Evolutionary conservation across 2,888 invertebrate species (phyloP), one percentile per base, ranked within the genome.

Genomic region (Malachius bipustulatus): DNA sequence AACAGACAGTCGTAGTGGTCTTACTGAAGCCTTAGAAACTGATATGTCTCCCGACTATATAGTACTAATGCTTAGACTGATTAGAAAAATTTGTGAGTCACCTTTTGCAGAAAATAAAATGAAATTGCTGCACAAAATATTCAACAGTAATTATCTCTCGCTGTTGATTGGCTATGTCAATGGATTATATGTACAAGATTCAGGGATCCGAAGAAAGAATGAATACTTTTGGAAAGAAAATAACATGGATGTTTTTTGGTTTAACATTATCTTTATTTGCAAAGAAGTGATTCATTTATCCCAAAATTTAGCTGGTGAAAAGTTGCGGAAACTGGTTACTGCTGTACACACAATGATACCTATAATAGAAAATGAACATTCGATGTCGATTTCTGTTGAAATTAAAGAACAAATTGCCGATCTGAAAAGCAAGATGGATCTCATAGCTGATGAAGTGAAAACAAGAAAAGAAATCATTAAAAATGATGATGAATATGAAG

Each of bases 401-500:
- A 45, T 68, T n/a, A 67, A 66, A 64, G 55, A 64, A 1, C 33
- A 37, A 11, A 41, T 67, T 27, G 50, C 58, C 24, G 45, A 52
- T 15, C 56, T 63, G 48, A 54, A 57, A 31, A 46, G 47, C 14
- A 53, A 51, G 24, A 49, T 51, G 34, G 46, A 49, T 4, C 56
- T 57, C 19, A 52, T 56, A 34, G n/a, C n/a, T n/a, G n/a, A n/a
- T n/a, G n/a, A n/a, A n/a, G n/a, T n/a, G n/a, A n/a, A n/a, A n/a
- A n/a, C n/a, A n/a, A n/a, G n/a, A n/a, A n/a, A n/a, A n/a, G n/a
- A n/a, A n/a, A n/a, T n/a, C n/a, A n/a, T n/a, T n/a, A n/a, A n/a
- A n/a, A n/a, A n/a, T n/a, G n/a, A n/a, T n/a, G n/a, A n/a, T 59
- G 59, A 62, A 37, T 64, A 65, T 37, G 60, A 57, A 13, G 66